These are phyloP conservation scores for Callionymus lyra DNA, from an alignment of 2,113 vertebrate genomes.

Conservation along the genomic window DNA sequence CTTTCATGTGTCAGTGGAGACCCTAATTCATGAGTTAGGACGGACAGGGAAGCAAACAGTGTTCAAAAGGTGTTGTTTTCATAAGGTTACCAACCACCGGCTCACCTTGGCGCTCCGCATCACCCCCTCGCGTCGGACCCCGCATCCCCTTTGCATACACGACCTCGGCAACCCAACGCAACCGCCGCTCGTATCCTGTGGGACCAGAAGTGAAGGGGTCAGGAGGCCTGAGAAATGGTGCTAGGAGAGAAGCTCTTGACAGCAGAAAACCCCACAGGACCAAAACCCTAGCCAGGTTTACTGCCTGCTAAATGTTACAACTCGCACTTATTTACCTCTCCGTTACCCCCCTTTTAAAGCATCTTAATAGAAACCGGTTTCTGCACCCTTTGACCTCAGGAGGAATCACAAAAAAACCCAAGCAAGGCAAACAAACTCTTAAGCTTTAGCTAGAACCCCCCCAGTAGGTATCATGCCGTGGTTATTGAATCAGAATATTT, in stretches of 20 bases:
- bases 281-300: slow-evolving; percentile 14
- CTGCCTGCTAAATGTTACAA: slow-evolving; percentile 25
- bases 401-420: slow-evolving; percentile 11
- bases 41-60: slow-evolving; percentile 32
- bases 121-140: slow-evolving; percentile 23
- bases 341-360: slow-evolving; percentile 1
- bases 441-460: neutral
- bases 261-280: slow-evolving; percentile 27
- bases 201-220: slow-evolving; percentile 24
- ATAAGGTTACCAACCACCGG: slow-evolving; percentile 23
- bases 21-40: slow-evolving; percentile 36
- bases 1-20: slow-evolving; percentile 33
- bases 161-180: slow-evolving; percentile 26
- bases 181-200: slow-evolving; percentile 35
- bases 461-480: no score
- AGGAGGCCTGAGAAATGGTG: slow-evolving; percentile 35
- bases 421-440: slow-evolving; percentile 18
- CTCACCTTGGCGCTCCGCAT: slow-evolving; percentile 27
- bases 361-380: slow-evolving; percentile 17
- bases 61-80: slow-evolving; percentile 43
- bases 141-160: slow-evolving; percentile 10
- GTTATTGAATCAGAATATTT: no score
- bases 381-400: slow-evolving; percentile 10
- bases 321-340: slow-evolving; percentile 20
- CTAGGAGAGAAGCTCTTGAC: slow-evolving; percentile 33